Conservation (phyloP, 1,140 invertebrate species). For the Drosophila sucinea region DNA sequence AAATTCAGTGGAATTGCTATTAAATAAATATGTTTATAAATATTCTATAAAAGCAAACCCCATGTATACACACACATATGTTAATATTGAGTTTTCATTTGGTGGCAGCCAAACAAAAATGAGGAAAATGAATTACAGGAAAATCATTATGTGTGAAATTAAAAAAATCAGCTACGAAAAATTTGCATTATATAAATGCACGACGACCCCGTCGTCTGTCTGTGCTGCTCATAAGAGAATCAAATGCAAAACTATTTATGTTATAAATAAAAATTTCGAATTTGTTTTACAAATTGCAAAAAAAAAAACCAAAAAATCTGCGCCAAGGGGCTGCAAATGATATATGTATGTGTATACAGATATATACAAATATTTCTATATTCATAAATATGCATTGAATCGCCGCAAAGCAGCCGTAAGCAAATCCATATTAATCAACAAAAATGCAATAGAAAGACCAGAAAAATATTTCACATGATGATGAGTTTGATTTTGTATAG, state of each 20-base stretch:
- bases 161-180: constrained; percentile 49
- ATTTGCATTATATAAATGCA: constrained; percentile 27
- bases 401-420: neutral
- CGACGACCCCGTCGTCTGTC: neutral
- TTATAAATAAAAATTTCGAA: constrained; percentile 25
- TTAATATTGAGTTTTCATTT: neutral
- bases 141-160: constrained; percentile 60
- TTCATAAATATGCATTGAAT: constrained; percentile 2
- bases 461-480: constrained; percentile 3
- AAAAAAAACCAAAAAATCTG: too few species aligned
- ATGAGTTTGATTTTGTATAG: neutral
- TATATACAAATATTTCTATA: neutral
- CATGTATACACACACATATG: too few species aligned
- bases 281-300: constrained; percentile 16
- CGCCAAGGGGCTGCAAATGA: neutral
- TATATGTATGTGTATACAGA: neutral
- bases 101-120: constrained; percentile 10
- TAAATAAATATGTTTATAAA: too few species aligned
- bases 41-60: too few species aligned
- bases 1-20: too few species aligned
- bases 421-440: constrained; percentile 41
- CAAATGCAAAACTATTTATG: constrained; percentile 25
- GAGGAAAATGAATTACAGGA: too few species aligned
- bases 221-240: constrained; percentile 27
- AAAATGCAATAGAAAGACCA: constrained; percentile 43